These are phyloP conservation scores for Percopsis transmontana DNA, from an alignment of 2,113 vertebrate genomes.

Conservation along the genomic window DNA sequence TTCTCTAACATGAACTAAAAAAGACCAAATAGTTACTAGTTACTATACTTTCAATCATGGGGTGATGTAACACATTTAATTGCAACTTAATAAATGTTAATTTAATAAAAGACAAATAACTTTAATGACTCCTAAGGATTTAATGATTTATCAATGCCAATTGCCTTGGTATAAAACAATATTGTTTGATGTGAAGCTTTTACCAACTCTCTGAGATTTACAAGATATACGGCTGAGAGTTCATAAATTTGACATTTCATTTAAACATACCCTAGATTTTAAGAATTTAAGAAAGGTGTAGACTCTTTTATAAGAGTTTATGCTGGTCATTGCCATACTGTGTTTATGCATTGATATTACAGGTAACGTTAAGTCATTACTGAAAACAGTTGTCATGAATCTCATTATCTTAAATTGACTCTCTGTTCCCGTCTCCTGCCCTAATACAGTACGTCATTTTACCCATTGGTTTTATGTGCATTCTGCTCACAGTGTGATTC, in stretches of 20 bases:
- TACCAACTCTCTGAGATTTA: constrained; percentile 36
- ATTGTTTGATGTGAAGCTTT: constrained; percentile 58
- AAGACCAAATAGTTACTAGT: too few species aligned
- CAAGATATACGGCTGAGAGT: constrained; percentile 40
- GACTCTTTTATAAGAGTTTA: too few species aligned
- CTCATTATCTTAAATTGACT: too few species aligned
- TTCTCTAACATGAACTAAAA: background rate
- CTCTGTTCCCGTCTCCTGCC: too few species aligned
- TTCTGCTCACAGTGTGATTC: background rate
- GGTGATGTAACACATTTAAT: background rate
- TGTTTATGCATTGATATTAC: too few species aligned
- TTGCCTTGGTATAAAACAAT: constrained; percentile 46
- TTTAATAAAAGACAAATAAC: constrained; percentile 16
- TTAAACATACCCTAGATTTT: constrained; percentile 27
- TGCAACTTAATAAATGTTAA: constrained; percentile 9
- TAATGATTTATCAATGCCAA: constrained; percentile 51
- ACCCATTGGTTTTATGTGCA: background rate
- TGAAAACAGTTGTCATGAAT: too few species aligned
- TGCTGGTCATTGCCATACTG: too few species aligned
- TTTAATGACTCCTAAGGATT: constrained; percentile 30
- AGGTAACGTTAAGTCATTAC: too few species aligned
- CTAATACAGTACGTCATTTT: too few species aligned
- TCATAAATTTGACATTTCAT: constrained; percentile 4
- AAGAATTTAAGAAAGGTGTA: background rate
- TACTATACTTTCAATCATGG: too few species aligned